phyloP scores from a whole-genome alignment of 2,113 vertebrate genomes.

The Antigone vipio region DNA sequence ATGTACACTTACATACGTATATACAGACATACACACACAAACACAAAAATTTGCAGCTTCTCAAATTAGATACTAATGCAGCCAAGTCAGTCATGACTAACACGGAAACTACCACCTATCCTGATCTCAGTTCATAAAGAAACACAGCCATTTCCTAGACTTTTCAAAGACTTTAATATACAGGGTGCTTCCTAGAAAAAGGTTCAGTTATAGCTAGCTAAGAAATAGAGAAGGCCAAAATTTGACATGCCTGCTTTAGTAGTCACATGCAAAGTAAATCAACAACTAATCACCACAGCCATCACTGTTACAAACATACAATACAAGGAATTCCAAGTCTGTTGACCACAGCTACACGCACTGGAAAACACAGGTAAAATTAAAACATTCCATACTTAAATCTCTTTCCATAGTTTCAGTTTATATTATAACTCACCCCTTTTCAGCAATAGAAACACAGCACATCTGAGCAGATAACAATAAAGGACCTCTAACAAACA shows the following conservation, averaged over 20 bases:
- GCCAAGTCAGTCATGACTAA: background rate
- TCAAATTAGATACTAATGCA: background rate
- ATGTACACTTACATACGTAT: rapidly evolving
- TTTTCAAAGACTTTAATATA: background rate
- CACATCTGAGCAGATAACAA: background rate
- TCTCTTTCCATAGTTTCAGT: background rate
- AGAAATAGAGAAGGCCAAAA: background rate
- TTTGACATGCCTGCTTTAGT: background rate
- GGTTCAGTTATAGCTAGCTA: background rate
- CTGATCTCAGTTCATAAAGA: background rate
- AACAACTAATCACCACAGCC: background rate
- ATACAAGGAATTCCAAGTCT: background rate
- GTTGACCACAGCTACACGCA: background rate
- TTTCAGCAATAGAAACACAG: background rate
- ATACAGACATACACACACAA: background rate
- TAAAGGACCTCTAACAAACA: background rate
- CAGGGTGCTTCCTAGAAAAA: background rate
- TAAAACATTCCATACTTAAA: background rate
- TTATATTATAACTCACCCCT: background rate
- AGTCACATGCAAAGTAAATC: background rate
- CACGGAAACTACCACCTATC: background rate
- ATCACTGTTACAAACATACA: background rate
- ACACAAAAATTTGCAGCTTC: background rate
- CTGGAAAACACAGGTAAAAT: background rate
- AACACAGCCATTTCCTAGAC: background rate